Conservation (phyloP, 2,888 invertebrate genomes). For the Thera britannica region DNA sequence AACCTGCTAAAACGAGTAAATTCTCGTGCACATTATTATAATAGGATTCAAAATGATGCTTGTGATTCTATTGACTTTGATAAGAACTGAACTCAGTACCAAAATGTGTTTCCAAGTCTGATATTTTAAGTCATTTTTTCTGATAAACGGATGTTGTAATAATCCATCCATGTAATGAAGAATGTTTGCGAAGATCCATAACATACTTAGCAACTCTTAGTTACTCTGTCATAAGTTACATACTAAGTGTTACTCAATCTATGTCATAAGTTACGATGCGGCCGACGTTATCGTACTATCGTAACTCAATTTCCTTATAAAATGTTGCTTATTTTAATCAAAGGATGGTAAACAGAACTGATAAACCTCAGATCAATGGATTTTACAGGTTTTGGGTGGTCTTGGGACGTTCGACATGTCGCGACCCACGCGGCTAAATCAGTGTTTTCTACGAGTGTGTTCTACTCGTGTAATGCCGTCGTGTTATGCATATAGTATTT, state of each 20-base stretch:
- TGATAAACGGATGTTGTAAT: constrained; percentile 3
- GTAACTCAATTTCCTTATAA: constrained; percentile 24
- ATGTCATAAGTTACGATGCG: constrained; percentile 19
- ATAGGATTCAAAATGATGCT: no score
- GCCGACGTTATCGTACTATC: constrained; percentile 19
- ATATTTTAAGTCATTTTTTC: neutral
- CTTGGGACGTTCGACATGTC: neutral
- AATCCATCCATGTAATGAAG: constrained; percentile 24
- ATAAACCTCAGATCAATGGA: neutral
- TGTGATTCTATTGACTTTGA: neutral
- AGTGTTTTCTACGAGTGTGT: no score
- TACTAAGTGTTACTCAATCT: constrained; percentile 11
- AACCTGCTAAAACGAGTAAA: no score
- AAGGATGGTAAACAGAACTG: neutral
- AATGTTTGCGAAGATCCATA: constrained; percentile 18
- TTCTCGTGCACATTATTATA: no score
- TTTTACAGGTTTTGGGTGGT: constrained; percentile 5
- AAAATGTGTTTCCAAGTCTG: neutral
- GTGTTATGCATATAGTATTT: no score
- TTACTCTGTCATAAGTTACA: constrained; percentile 17
- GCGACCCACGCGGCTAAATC: no score
- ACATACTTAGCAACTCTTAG: constrained; percentile 2
- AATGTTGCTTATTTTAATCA: constrained; percentile 15
- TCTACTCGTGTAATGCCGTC: no score
- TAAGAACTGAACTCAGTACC: neutral